Conservation (phyloP, 2,888 invertebrate species). For the Dorcus parallelipipedus region DNA sequence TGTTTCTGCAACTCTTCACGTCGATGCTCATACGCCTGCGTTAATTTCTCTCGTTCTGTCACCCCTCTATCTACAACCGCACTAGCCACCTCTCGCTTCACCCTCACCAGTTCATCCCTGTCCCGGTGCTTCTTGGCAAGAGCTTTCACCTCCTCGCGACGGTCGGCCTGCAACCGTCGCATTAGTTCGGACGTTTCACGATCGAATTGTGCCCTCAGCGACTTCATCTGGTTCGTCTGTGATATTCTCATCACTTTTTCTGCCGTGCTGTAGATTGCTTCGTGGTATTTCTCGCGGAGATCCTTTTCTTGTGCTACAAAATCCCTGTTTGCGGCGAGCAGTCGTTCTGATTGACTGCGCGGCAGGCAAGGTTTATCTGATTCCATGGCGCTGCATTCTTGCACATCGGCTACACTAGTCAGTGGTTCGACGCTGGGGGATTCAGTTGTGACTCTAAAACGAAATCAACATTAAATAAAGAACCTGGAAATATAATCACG, state of each 20-base stretch:
- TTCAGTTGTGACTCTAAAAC: conserved; percentile 45
- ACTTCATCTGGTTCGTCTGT: conserved; percentile 77
- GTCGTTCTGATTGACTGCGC: conserved; percentile 62
- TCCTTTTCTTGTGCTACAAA: conserved; percentile 71
- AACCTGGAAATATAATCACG: too few species aligned
- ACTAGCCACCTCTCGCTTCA: conserved; percentile 79
- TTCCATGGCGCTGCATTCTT: conserved; percentile 45
- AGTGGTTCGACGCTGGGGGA: conserved; percentile 47
- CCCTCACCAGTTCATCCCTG: conserved; percentile 83
- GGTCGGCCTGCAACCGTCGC: conserved; percentile 76
- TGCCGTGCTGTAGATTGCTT: conserved; percentile 68
- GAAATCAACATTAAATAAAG: not conserved
- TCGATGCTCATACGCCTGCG: conserved; percentile 71
- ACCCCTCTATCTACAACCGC: conserved; percentile 87
- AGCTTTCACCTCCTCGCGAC: conserved; percentile 84
- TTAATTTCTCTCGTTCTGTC: conserved; percentile 78
- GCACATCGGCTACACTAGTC: conserved; percentile 43
- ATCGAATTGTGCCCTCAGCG: conserved; percentile 66
- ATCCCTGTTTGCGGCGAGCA: conserved; percentile 62
- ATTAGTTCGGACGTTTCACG: conserved; percentile 72
- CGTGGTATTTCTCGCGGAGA: conserved; percentile 80
- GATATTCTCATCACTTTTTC: conserved; percentile 79
- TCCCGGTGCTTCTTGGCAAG: conserved; percentile 85
- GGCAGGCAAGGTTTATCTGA: conserved; percentile 55
- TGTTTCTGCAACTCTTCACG: conserved; percentile 72